Evolutionary conservation across 2,797 vertebrate genomes (phyloP).

Genomic region (Jordanella pulchra): DNA sequence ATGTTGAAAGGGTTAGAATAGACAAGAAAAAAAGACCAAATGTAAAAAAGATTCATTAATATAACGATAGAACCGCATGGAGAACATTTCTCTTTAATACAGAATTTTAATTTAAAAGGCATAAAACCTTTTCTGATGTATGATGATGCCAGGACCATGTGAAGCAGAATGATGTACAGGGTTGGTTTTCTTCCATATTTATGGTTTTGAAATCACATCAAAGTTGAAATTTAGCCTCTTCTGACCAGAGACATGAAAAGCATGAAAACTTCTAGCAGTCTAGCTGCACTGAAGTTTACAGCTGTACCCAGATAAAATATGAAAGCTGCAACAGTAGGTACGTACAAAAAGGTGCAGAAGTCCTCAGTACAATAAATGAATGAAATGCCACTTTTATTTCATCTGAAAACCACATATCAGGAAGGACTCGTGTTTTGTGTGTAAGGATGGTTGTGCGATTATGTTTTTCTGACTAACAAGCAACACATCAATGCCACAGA

Average conservation of each 20-base stretch:
- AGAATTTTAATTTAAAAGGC: too few species aligned
- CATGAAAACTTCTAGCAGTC: background rate
- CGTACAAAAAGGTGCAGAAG: too few species aligned
- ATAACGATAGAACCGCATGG: background rate
- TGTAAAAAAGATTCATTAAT: background rate
- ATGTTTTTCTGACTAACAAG: conserved; percentile 47
- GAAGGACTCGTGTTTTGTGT: background rate
- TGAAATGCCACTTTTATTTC: background rate
- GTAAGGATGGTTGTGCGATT: background rate
- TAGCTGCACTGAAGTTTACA: background rate
- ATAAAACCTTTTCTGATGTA: too few species aligned
- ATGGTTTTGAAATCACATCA: too few species aligned
- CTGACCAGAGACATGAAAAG: too few species aligned
- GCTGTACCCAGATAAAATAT: background rate
- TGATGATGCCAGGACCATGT: too few species aligned
- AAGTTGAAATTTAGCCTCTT: too few species aligned
- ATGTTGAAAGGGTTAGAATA: background rate
- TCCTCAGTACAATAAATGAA: background rate
- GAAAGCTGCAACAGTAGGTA: background rate
- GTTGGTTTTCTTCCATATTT: too few species aligned
- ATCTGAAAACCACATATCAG: background rate
- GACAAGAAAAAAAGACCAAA: background rate
- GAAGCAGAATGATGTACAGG: too few species aligned
- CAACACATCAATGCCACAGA: conserved; percentile 54
- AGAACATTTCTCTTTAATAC: background rate